Conservation (phyloP, 2,797 vertebrate genomes). For the Gouania willdenowi region DNA sequence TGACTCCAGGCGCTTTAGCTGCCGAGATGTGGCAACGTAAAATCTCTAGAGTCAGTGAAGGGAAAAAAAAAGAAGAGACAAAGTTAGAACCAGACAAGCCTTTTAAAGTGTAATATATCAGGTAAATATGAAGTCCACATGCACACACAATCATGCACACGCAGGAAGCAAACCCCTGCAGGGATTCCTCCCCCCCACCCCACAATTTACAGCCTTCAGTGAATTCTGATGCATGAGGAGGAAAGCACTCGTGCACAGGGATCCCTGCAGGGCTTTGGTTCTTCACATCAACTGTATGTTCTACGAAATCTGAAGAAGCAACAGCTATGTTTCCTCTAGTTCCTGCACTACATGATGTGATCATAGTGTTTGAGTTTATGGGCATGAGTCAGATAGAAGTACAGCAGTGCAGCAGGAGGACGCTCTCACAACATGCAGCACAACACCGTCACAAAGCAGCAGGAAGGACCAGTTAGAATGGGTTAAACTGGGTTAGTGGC, state of each 20-base stretch:
- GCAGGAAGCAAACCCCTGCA: conserved; percentile 53
- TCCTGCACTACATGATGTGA: too few relatives aligned
- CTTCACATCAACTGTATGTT: neutral
- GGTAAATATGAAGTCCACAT: conserved; percentile 18
- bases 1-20: conserved; percentile 94
- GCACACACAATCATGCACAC: neutral
- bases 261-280: conserved; percentile 51
- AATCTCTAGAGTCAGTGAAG: conserved; percentile 79
- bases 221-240: too few relatives aligned
- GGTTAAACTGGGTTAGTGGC: too few relatives aligned
- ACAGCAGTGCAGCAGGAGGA: too few relatives aligned
- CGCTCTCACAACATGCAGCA: too few relatives aligned
- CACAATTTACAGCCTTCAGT: too few relatives aligned
- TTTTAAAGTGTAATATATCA: conserved; percentile 13
- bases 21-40: conserved; percentile 92
- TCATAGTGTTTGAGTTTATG: too few relatives aligned
- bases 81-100: conserved; percentile 28
- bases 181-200: too few relatives aligned
- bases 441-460: too few relatives aligned
- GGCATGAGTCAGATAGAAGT: too few relatives aligned
- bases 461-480: too few relatives aligned
- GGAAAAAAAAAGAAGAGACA: conserved; percentile 50
- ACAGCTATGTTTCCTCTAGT: neutral
- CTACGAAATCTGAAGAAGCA: neutral
- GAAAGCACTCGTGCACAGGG: too few relatives aligned